A percentile compares a stretch with the other conserved stretches of the same genome.
These are phyloP conservation scores for Bemisia tabaci DNA, from an alignment of 1,140 invertebrate species.

Conservation along the genomic window DNA sequence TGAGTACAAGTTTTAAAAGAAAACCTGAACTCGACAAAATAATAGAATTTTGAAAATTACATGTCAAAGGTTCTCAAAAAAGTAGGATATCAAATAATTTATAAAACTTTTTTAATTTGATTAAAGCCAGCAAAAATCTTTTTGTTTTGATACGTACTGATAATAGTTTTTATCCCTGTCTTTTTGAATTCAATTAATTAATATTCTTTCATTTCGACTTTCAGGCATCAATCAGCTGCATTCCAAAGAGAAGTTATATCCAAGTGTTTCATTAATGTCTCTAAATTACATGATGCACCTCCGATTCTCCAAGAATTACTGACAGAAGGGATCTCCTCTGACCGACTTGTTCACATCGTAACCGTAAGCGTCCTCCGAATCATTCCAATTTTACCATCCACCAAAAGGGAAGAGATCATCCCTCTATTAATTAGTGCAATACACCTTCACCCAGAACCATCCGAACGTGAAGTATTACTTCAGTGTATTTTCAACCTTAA, in stretches of 20 bases:
- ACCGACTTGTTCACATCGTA: slow-evolving; percentile 33
- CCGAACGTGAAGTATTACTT: slow-evolving; percentile 48
- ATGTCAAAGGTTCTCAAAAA: too few species aligned
- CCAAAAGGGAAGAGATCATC: slow-evolving; percentile 58
- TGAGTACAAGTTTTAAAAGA: too few species aligned
- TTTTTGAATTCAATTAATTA: too few species aligned
- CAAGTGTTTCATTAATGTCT: slow-evolving; percentile 31
- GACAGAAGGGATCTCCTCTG: slow-evolving; percentile 29
- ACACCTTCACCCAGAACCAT: slow-evolving; percentile 41
- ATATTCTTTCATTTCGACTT: too few species aligned
- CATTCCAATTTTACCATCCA: slow-evolving; percentile 51
- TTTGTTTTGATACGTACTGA: too few species aligned
- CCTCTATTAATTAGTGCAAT: slow-evolving; percentile 51
- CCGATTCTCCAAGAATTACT: slow-evolving; percentile 31
- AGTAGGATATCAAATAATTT: too few species aligned
- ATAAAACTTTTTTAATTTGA: too few species aligned
- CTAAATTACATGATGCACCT: slow-evolving; percentile 24
- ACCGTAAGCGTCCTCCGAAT: slow-evolving; percentile 41
- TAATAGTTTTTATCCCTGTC: too few species aligned
- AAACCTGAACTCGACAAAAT: too few species aligned
- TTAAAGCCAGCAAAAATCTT: too few species aligned
- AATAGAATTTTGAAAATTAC: too few species aligned
- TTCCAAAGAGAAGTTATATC: slow-evolving; percentile 39
- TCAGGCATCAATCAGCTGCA: slow-evolving; percentile 34
- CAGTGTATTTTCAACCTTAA: slow-evolving; percentile 61